Conservation (phyloP, 2,888 invertebrate genomes). For the Schrankia costaestrigalis region DNA sequence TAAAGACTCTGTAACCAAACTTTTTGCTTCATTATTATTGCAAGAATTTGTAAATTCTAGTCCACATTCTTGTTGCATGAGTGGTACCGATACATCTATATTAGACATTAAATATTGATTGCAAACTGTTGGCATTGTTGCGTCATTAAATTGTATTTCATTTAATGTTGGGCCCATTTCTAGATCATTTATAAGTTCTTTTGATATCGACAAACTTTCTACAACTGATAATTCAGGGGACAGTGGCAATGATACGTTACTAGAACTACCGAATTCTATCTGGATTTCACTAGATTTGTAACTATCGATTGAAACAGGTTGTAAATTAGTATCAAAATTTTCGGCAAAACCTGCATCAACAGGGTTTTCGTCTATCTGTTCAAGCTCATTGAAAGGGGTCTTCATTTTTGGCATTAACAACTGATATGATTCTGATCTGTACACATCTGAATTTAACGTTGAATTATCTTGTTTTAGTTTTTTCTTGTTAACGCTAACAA, state of each 20-base stretch:
- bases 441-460: conserved; percentile 37
- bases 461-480: conserved; percentile 35
- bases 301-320: conserved; percentile 2
- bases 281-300: conserved; percentile 11
- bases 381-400: conserved; percentile 8
- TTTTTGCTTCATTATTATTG: conserved; percentile 19
- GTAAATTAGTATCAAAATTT: conserved; percentile 17
- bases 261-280: conserved; percentile 45
- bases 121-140: conserved; percentile 17
- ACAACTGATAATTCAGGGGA: conserved; percentile 71
- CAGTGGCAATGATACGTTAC: conserved; percentile 55
- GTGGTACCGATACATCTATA: conserved; percentile 52
- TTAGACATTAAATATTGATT: conserved; percentile 48
- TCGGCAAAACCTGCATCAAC: conserved; percentile 15
- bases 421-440: conserved; percentile 63
- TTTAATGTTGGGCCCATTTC: conserved; percentile 41
- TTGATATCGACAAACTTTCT: conserved; percentile 60
- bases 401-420: conserved; percentile 44
- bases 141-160: conserved; percentile 36
- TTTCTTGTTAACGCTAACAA: conserved; percentile 27
- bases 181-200: conserved; percentile 37
- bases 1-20: conserved; percentile 43
- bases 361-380: conserved; percentile 45
- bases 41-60: conserved; percentile 30
- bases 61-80: conserved; percentile 58